These are phyloP conservation scores for Rousettus madagascariensis DNA, from an alignment of 2,797 vertebrate genomes.

Conservation along the genomic window DNA sequence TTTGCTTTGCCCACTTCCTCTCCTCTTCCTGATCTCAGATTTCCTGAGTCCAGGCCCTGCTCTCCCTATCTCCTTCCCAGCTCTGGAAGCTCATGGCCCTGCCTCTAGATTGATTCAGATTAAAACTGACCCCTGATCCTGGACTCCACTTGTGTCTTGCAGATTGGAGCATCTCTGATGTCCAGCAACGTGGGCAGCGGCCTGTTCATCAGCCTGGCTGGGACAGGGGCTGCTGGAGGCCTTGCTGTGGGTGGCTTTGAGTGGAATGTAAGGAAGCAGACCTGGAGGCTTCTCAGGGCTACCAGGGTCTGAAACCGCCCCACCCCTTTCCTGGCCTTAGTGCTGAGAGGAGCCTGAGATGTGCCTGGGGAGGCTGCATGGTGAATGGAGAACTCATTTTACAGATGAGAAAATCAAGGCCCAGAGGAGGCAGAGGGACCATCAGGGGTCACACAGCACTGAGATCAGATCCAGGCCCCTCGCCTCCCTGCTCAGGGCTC, in stretches of 20 bases:
- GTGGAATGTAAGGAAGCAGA: conserved; percentile 90
- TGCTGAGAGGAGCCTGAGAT: not conserved
- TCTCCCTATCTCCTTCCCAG: not conserved
- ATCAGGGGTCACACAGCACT: not conserved
- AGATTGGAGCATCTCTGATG: conserved; percentile 98
- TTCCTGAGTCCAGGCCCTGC: not conserved
- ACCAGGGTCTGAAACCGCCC: not conserved
- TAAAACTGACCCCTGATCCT: not conserved
- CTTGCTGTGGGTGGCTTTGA: conserved; percentile 96
- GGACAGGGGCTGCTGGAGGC: conserved; percentile 94
- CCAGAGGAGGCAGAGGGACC: not conserved
- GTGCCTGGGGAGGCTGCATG: not conserved
- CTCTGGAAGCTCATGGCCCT: not conserved
- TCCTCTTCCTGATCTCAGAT: not conserved
- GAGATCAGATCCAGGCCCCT: not conserved
- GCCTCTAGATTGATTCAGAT: not conserved
- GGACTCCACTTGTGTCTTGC: conserved; percentile 69
- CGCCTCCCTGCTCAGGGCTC: not conserved
- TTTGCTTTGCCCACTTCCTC: not conserved
- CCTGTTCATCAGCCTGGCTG: conserved; percentile 93
- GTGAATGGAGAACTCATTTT: not conserved
- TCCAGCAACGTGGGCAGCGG: conserved; percentile 97
- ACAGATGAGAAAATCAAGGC: not conserved
- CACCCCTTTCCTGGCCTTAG: not conserved
- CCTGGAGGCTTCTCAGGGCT: not conserved